A percentile compares a stretch with the other conserved stretches of the same genome.
phyloP scores from a whole-genome alignment of 53 echinoderm and acorn worm species.

The Zoroaster sp. region DNA sequence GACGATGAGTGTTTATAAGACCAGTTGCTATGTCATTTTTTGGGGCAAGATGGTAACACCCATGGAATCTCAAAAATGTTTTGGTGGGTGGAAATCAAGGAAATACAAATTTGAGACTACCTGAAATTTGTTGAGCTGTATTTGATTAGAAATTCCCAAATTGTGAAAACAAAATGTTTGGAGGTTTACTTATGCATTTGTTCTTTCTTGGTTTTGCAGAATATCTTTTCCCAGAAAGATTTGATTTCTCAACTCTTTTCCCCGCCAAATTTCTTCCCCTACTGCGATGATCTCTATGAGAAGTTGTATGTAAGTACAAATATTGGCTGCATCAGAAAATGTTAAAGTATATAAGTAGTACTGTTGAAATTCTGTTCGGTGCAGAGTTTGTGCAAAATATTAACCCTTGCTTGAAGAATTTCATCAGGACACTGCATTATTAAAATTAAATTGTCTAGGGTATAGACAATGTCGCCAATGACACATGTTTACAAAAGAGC shows the following conservation, averaged over 20 bases:
- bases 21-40: too few relatives aligned
- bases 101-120: background rate
- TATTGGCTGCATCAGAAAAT: too few relatives aligned
- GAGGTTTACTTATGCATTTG: background rate
- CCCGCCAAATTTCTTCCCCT: background rate
- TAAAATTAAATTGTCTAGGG: background rate
- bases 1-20: too few relatives aligned
- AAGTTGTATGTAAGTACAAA: background rate
- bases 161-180: background rate
- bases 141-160: background rate
- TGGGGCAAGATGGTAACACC: too few relatives aligned
- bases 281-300: too few relatives aligned
- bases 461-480: too few relatives aligned
- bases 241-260: background rate
- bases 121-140: background rate
- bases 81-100: background rate
- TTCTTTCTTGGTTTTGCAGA: background rate
- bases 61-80: too few relatives aligned
- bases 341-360: too few relatives aligned
- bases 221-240: background rate
- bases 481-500: too few relatives aligned
- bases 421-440: background rate
- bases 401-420: background rate
- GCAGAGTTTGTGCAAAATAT: background rate
- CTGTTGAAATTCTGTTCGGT: background rate